Conservation (phyloP, 64 coral and sea anemone genomes). For the Pocillopora damicornis region DNA sequence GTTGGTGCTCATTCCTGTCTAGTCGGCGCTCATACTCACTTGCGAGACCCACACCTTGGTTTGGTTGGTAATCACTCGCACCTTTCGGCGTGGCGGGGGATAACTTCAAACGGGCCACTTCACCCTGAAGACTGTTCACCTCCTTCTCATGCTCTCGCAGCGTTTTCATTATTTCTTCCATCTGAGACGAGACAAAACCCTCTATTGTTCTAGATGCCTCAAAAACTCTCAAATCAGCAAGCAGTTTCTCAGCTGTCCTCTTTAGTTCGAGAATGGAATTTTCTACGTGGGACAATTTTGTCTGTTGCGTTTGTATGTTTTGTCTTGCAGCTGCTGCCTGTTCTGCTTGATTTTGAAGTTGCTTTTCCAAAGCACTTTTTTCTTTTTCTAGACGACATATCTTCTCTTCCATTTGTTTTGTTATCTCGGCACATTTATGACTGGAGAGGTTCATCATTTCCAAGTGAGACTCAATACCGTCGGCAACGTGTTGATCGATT, state of each 20-base stretch:
- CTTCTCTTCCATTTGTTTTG: conserved; percentile 21
- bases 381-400: conserved; percentile 9
- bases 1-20: conserved; percentile 52
- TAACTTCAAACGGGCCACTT: neutral
- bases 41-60: neutral
- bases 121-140: neutral
- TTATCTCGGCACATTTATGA: neutral
- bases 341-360: conserved; percentile 37
- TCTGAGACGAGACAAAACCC: neutral
- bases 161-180: conserved; percentile 18
- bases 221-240: neutral
- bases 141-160: neutral
- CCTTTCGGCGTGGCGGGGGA: neutral
- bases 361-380: neutral
- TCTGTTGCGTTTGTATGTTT: conserved; percentile 35
- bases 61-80: neutral
- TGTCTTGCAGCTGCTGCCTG: conserved; percentile 20
- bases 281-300: conserved; percentile 29
- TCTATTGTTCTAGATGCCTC: neutral
- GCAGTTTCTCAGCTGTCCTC: neutral
- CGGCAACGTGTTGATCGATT: neutral
- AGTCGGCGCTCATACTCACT: conserved; percentile 35
- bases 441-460: conserved; percentile 3
- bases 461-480: neutral
- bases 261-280: neutral